A percentile compares a stretch with the other conserved stretches of the same genome.
Evolutionary conservation across 2,888 invertebrate genomes (phyloP).

Genomic region (Andrena marginata): DNA sequence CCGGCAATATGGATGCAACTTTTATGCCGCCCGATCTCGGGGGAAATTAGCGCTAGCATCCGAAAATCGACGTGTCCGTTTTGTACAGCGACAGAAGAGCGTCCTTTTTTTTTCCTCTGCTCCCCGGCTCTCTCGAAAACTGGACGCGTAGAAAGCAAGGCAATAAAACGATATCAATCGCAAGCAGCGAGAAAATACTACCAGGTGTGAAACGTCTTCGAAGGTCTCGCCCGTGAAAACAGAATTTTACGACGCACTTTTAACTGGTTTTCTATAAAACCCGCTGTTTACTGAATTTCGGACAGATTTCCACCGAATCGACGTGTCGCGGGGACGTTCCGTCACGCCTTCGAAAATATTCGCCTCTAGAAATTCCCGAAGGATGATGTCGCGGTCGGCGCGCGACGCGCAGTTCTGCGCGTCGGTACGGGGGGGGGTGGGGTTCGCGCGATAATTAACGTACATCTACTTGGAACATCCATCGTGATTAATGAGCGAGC

Average conservation of each 20-base stretch:
- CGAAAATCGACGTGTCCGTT: constrained; percentile 59
- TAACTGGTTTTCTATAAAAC: constrained; percentile 23
- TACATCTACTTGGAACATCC: background rate
- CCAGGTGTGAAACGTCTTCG: constrained; percentile 33
- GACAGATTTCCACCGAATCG: background rate
- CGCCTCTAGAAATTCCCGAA: background rate
- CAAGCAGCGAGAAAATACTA: constrained; percentile 8
- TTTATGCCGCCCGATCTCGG: constrained; percentile 55
- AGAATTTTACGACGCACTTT: constrained; percentile 2
- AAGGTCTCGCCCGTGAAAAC: constrained; percentile 26
- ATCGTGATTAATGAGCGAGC: background rate
- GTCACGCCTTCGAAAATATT: background rate
- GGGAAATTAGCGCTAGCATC: constrained; percentile 64
- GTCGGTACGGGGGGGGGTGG: too few species aligned
- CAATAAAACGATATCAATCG: constrained; percentile 44
- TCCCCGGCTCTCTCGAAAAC: constrained; percentile 9
- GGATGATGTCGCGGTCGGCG: too few species aligned
- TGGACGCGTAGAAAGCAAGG: constrained; percentile 7
- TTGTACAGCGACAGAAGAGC: constrained; percentile 43
- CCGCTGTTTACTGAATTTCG: constrained; percentile 10
- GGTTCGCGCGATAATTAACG: too few species aligned
- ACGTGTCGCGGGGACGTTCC: background rate
- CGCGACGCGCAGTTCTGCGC: too few species aligned
- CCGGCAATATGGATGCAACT: constrained; percentile 49
- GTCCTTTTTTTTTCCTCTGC: constrained; percentile 28